These are phyloP conservation scores for Nomada lathburiana DNA, from an alignment of 2,888 invertebrate species.

Conservation along the genomic window DNA sequence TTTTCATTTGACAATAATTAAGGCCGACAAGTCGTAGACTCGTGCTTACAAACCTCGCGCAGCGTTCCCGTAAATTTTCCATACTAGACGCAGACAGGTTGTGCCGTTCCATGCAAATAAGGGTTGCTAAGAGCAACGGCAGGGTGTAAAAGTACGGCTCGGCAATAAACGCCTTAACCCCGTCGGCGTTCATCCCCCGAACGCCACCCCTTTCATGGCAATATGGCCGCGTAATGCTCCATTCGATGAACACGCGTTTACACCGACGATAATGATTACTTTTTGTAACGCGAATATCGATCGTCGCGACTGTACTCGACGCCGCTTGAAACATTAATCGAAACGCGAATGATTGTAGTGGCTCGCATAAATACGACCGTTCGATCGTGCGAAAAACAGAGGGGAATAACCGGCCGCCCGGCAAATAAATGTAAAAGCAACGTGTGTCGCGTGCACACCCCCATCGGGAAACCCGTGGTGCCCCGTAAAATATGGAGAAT, in stretches of 20 bases:
- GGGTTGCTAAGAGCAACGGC: constrained; percentile 34
- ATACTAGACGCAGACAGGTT: background rate
- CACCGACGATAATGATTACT: background rate
- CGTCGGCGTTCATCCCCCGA: background rate
- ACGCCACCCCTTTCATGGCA: background rate
- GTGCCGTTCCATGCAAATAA: constrained; percentile 31
- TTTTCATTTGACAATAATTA: constrained; percentile 46
- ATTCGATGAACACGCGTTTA: background rate
- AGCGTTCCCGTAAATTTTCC: constrained; percentile 37
- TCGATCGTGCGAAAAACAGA: background rate
- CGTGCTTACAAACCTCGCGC: background rate
- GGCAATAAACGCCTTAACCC: constrained; percentile 42
- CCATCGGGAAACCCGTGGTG: constrained; percentile 1
- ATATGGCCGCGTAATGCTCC: background rate
- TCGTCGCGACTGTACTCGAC: background rate
- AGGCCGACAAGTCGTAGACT: constrained; percentile 20
- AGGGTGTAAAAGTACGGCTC: constrained; percentile 40
- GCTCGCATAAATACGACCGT: background rate
- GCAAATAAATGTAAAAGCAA: constrained; percentile 33
- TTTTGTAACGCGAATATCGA: background rate
- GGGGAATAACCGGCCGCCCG: background rate
- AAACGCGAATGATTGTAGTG: constrained; percentile 9
- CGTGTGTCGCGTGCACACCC: background rate
- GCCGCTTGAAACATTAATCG: background rate
- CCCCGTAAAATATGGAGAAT: background rate